Base-by-base conservation (phyloP, 2,888 invertebrate species). In the Glyphotaelius pellucidus region DNA sequence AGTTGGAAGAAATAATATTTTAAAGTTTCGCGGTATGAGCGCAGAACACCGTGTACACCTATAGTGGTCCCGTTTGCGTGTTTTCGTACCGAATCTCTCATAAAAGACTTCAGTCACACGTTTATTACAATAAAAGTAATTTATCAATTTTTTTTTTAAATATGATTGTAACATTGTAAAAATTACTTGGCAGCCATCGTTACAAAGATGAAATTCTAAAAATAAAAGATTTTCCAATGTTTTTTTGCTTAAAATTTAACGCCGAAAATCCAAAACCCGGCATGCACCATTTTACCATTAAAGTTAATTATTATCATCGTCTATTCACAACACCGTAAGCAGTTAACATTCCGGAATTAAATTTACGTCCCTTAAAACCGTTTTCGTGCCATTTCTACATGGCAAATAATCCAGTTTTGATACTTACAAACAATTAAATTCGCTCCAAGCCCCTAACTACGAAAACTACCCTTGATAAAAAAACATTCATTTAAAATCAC, bases 221-320 rank as follows among this genome's bases (percentile, higher is more conserved):
- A 47, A 47, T 15, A 47, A 47, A 47, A 15, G 12, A 15, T 47
- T 15, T 47, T 47, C 15, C 3, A 15, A 15, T 14, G 9, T 47
- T 67, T 67, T 67, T 67, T 67, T 25, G 1, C 9, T 67, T 5
- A 7, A 67, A 67, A 67, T 67, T 67, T n/a, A 7, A 67, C 9
- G 25, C 9, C 25, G 67, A 67, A 67, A 25, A 25, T 67, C 67
- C 25, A 67, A 67, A 67, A 67, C 67, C 67, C 67, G n/a, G 67
- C 67, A 67, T 67, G 67, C 67, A 67, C 67, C 67, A 67, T 67
- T 67, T n/a, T 67, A 25, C 67, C 67, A 67, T 67, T 67, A 67
- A 67, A 67, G 67, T 67, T 67, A 67, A 67, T 67, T 67, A 67
- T 67, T 67, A 67, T 67, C 67, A n/a, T 67, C 67, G 67, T 67